Conservation (phyloP, 2,888 invertebrate species). For the Gibbula magus region DNA sequence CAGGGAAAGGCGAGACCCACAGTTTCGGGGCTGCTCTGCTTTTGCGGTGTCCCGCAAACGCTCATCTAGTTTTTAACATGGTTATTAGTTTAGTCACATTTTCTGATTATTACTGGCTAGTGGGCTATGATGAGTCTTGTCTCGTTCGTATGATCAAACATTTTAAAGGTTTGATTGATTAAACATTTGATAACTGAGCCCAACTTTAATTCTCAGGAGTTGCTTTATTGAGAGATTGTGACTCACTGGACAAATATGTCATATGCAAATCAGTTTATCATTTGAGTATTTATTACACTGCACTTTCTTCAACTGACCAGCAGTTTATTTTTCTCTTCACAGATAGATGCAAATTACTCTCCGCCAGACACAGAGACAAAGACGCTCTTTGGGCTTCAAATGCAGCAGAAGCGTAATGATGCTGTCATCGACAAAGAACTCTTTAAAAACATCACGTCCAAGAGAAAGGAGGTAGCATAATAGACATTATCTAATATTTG, state of each 20-base stretch:
- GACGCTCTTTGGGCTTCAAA: constrained; percentile 87
- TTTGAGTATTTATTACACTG: too few relatives aligned
- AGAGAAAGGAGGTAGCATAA: constrained; percentile 79
- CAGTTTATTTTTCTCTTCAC: background rate
- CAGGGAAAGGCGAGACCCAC: too few relatives aligned
- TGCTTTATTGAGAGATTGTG: background rate
- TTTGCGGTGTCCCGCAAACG: too few relatives aligned
- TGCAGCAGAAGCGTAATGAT: constrained; percentile 93
- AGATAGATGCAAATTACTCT: constrained; percentile 91
- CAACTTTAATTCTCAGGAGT: background rate
- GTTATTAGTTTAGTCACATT: too few relatives aligned
- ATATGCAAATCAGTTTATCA: too few relatives aligned
- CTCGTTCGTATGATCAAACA: background rate
- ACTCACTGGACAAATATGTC: too few relatives aligned
- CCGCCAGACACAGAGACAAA: constrained; percentile 89
- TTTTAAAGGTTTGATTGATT: background rate
- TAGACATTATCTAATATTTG: too few relatives aligned
- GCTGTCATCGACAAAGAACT: constrained; percentile 85
- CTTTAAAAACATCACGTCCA: constrained; percentile 87
- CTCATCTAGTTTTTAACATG: too few relatives aligned
- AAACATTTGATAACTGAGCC: background rate
- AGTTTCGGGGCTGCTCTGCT: too few relatives aligned
- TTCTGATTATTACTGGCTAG: too few relatives aligned
- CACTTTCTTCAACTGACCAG: too few relatives aligned
- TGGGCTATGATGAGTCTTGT: background rate